Base-by-base conservation (phyloP, 2,888 invertebrate genomes). In the Hypomecis punctinalis region DNA sequence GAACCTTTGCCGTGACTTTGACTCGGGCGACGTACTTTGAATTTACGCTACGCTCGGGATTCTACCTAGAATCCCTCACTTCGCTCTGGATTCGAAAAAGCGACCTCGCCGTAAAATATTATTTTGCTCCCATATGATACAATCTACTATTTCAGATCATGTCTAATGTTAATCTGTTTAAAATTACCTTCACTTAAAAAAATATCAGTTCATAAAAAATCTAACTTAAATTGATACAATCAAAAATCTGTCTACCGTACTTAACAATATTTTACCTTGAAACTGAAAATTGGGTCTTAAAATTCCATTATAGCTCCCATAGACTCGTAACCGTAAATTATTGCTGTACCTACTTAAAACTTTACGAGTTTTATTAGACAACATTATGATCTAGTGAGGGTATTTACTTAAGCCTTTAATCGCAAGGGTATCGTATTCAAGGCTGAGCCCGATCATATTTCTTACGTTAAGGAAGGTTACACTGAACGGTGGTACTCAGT, bases 361-460 rank as follows among this genome's bases (percentile, higher is more conserved):
- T 66, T 70, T 70, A 69, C 51, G 69, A 62, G 70, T 72, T 72
- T 66, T 70, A 72, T 69, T 69, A 72, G 71, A 72, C 69, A 69
- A 69, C 60, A 72, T 69, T 71, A 68, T 72, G 70, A 68, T 68
- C 63, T 71, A 71, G 68, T 68, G 58, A 54, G 63, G 67, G 57
- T 75, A 77, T 80, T 80, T 77, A 76, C 75, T 73, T 71, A 74
- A 77, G 73, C 72, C 71, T 75, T 66, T 72, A 72, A 76, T 76
- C 71, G 68, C 64, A 61, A 69, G 73, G 77, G 75, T 68, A 69
- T 68, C 71, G 71, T 74, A 74, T 78, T 73, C 71, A 73, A 73
- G 70, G 69, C 73, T 73, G 58, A 63, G 43, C 66, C 69, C 69
- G 70, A 74, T 72, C 76, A 76, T 77, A 78, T 76, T 80, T 78